Evolutionary conservation across 1,140 invertebrate species (phyloP), one percentile per base, ranked within the genome.

Genomic region (Akabosia matsudoensis): DNA sequence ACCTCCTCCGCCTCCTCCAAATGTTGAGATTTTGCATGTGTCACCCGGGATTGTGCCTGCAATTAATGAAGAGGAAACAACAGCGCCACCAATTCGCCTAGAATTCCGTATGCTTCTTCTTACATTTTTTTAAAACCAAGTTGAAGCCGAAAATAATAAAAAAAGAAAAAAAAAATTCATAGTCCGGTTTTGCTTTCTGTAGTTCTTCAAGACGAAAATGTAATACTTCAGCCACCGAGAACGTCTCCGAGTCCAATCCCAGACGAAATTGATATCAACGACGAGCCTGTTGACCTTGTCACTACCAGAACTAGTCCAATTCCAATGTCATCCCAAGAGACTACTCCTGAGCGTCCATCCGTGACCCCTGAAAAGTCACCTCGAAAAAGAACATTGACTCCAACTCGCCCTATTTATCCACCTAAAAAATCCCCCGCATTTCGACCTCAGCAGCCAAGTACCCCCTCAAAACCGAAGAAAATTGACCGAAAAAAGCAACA

Each of bases 31-130:
- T 18, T 45, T 45, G 37, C 7, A 45, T 10, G 18, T 45, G 7
- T 10, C 18, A 45, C 7, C 7, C 7, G 37, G 18, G 37, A 7
- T 18, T 45, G 37, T 45, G 54, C 4, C 24, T 7, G 13, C 54
- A 24, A 22, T 10, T 14, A 22, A 61, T 61, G 18, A 7, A 18
- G 13, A 10, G 3, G 61, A 67, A 67, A 1, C 22, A 7, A 7
- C 10, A 7, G 3, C 61, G n/a, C 61, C 24, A 30, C 61, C 61
- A 22, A 2, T 67, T 31, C 61, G 61, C 1, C 28, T 67, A 30
- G 61, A 67, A 67, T 67, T 67, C n/a, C 3, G 61, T 67, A 28
- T n/a, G 54, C 22, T n/a, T n/a, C n/a, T n/a, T n/a, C n/a, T n/a
- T n/a, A n/a, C n/a, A n/a, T n/a, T n/a, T n/a, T n/a, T n/a, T n/a